Percentiles rank a stretch among this genome's conserved stretches.
phyloP scores from a whole-genome alignment of 2,888 invertebrate species.

The Pyrrhosoma nymphula region DNA sequence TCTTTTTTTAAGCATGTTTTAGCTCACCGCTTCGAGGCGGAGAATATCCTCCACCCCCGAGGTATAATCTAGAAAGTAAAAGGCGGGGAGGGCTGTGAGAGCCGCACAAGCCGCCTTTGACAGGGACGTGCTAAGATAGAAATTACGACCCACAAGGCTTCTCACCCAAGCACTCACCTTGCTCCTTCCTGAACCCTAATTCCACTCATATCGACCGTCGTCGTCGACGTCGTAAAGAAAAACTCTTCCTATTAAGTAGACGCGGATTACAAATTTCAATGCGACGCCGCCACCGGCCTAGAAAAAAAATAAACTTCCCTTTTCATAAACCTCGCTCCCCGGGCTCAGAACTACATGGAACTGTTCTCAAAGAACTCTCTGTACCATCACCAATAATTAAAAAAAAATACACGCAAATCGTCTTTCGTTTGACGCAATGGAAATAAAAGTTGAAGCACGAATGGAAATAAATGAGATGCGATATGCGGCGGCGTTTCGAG shows the following conservation, averaged over 20 bases:
- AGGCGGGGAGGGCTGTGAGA: background rate
- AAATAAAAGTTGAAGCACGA: too few species aligned
- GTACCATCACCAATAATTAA: too few species aligned
- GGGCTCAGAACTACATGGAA: too few species aligned
- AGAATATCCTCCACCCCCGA: too few species aligned
- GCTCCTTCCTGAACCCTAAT: background rate
- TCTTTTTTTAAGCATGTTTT: too few species aligned
- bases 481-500: too few species aligned
- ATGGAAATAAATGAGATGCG: too few species aligned
- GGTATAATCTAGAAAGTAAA: background rate
- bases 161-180: background rate
- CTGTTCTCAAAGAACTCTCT: too few species aligned
- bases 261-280: background rate
- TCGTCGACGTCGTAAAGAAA: background rate
- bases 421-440: too few species aligned
- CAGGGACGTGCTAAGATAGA: background rate
- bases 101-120: background rate
- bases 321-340: too few species aligned
- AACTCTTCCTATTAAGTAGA: background rate
- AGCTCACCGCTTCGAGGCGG: too few species aligned
- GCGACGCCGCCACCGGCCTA: background rate
- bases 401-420: too few species aligned
- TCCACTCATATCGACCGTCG: background rate
- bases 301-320: background rate
- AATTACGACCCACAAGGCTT: background rate